Evolutionary conservation across 2,888 invertebrate species (phyloP).

Genomic region (Polymixis lichenea): DNA sequence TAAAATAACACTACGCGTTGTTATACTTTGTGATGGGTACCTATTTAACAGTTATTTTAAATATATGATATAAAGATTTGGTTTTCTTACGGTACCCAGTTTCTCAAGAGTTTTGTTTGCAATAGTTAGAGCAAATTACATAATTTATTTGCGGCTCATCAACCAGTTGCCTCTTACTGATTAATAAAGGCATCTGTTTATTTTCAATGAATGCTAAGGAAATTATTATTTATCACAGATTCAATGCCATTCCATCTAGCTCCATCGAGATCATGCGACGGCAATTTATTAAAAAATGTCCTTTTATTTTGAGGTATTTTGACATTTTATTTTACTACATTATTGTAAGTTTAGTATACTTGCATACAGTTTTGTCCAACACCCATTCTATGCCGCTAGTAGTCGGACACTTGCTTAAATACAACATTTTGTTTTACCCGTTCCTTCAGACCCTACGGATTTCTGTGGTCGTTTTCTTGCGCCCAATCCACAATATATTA

Average conservation of each 20-base stretch:
- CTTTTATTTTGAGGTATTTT: slow-evolving; percentile 29
- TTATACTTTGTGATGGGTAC: slow-evolving; percentile 36
- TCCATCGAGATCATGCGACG: slow-evolving; percentile 16
- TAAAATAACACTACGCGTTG: slow-evolving; percentile 47
- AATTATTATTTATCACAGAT: slow-evolving; percentile 58
- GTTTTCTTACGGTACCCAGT: background rate
- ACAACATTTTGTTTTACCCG: slow-evolving; percentile 49
- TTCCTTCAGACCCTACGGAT: slow-evolving; percentile 77
- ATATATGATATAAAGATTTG: slow-evolving; percentile 12
- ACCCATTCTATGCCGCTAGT: slow-evolving; percentile 4
- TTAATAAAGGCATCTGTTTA: slow-evolving; percentile 11
- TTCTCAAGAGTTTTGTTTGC: slow-evolving; percentile 4
- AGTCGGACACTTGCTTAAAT: slow-evolving; percentile 56
- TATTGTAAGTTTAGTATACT: slow-evolving; percentile 30
- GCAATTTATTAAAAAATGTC: slow-evolving; percentile 21
- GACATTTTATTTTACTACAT: slow-evolving; percentile 31
- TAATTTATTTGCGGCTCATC: background rate
- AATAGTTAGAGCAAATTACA: background rate
- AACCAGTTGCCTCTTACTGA: slow-evolving; percentile 3
- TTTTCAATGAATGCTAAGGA: slow-evolving; percentile 29
- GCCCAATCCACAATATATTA: slow-evolving; percentile 91
- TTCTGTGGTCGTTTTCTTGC: slow-evolving; percentile 79
- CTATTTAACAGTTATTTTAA: slow-evolving; percentile 21
- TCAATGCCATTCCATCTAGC: slow-evolving; percentile 21
- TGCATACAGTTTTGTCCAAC: slow-evolving; percentile 29